phyloP scores from a whole-genome alignment of 2,113 vertebrate genomes.

The Orientallactaga bullata region DNA sequence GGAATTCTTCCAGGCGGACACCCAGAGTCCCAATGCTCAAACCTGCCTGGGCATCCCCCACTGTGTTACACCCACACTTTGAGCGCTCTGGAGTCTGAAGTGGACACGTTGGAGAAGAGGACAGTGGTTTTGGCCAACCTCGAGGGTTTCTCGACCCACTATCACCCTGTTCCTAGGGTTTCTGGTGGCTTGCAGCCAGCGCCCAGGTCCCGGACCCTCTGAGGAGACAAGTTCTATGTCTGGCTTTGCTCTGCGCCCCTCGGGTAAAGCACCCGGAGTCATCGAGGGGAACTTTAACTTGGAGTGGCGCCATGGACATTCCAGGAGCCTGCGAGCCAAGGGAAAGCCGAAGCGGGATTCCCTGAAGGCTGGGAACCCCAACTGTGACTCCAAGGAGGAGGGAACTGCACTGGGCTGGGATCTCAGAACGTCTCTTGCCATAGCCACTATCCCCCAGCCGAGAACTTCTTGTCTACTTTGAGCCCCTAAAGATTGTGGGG shows the following conservation, averaged over 20 bases:
- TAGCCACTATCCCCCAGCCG: neutral
- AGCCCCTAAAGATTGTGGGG: neutral
- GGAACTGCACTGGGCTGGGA: no score
- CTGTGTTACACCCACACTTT: neutral
- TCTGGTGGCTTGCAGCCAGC: neutral
- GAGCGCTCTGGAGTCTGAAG: neutral
- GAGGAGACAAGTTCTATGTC: neutral
- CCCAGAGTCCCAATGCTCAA: conserved; percentile 40
- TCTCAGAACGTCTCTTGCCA: neutral
- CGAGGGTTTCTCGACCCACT: neutral
- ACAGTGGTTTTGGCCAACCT: neutral
- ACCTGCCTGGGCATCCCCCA: neutral
- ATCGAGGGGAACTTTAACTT: neutral
- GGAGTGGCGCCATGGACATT: neutral
- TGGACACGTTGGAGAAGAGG: neutral
- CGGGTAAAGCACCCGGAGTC: neutral
- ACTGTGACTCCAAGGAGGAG: fast-evolving
- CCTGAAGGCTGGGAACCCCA: neutral
- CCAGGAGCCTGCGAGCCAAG: neutral
- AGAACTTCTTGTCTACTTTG: neutral
- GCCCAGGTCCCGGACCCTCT: neutral
- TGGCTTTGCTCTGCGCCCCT: neutral
- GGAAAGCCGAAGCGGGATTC: neutral
- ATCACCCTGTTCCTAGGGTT: conserved; percentile 51
- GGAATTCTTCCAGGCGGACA: neutral